These are phyloP conservation scores for Polypedilum pembai DNA, from an alignment of 1,140 invertebrate species.

Conservation along the genomic window DNA sequence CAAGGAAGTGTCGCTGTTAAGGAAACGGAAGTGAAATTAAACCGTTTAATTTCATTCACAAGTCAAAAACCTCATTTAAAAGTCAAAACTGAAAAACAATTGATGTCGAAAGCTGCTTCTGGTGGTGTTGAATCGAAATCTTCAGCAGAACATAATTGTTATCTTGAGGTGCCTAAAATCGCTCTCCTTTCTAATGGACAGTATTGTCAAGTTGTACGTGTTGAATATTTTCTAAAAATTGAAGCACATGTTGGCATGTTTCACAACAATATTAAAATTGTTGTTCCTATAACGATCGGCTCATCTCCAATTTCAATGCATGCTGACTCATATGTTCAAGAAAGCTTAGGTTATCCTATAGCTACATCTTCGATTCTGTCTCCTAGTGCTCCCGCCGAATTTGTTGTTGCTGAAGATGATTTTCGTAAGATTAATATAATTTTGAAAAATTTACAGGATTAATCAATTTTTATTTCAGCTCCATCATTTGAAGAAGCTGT, in stretches of 20 bases:
- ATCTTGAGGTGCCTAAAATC: background rate
- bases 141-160: background rate
- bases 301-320: background rate
- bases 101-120: background rate
- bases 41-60: background rate
- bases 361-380: background rate
- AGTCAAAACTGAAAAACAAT: background rate
- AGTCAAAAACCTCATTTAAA: background rate
- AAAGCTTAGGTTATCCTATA: background rate
- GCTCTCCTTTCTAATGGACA: background rate
- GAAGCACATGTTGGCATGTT: background rate
- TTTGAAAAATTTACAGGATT: background rate
- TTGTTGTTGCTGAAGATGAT: background rate
- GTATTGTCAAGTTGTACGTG: background rate
- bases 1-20: background rate
- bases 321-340: background rate
- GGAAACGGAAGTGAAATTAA: background rate
- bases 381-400: no score
- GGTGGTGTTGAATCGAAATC: background rate
- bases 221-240: background rate
- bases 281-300: background rate
- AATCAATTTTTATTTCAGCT: background rate
- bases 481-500: background rate
- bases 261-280: background rate
- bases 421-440: background rate